Evolutionary conservation across 2,888 invertebrate genomes (phyloP).

Genomic region (Osmoderma eremita): DNA sequence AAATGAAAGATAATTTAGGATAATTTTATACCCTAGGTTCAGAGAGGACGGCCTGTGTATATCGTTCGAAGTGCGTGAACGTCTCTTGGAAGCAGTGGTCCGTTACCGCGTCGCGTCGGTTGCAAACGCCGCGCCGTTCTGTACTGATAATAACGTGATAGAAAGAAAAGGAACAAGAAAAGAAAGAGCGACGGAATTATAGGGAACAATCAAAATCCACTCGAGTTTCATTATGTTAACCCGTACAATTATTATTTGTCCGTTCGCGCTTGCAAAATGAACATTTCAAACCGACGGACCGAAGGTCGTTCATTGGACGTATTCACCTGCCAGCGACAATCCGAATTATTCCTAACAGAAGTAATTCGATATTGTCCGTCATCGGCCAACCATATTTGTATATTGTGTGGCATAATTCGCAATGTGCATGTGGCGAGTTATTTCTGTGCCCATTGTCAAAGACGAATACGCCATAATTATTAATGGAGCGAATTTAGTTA

Average conservation of each 20-base stretch:
- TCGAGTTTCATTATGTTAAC: slow-evolving; percentile 40
- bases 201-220: slow-evolving; percentile 38
- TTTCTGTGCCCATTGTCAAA: background rate
- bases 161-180: background rate
- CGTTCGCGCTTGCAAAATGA: slow-evolving; percentile 37
- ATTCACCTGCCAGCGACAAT: slow-evolving; percentile 31
- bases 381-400: slow-evolving; percentile 2
- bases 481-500: no score
- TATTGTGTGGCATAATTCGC: background rate
- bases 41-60: no score
- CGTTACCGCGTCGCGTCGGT: no score
- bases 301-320: slow-evolving; percentile 9
- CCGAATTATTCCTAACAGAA: slow-evolving; percentile 26
- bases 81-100: no score
- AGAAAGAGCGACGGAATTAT: slow-evolving; percentile 15
- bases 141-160: background rate
- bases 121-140: no score
- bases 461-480: background rate
- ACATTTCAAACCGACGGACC: slow-evolving; percentile 8
- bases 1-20: background rate
- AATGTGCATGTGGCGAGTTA: background rate
- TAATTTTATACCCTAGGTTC: slow-evolving; percentile 10
- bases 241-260: slow-evolving; percentile 23
- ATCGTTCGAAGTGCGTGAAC: no score
- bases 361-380: slow-evolving; percentile 14